These are phyloP conservation scores for Hetaerina titia DNA, from an alignment of 2,888 invertebrate genomes.

Conservation along the genomic window DNA sequence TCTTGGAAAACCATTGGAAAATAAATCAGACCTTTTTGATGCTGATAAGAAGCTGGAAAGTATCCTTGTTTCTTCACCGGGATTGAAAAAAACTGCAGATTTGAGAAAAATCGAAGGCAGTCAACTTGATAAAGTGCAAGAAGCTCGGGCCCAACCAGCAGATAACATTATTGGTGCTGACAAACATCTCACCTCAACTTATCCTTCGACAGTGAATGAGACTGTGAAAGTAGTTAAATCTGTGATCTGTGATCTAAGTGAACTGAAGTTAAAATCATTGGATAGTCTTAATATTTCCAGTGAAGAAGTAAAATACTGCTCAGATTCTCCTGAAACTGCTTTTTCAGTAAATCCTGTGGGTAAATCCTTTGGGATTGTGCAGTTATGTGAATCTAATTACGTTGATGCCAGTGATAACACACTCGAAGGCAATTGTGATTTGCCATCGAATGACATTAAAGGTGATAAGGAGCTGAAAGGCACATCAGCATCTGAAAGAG, in stretches of 20 bases:
- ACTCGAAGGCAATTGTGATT: not conserved
- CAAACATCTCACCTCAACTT: too few species aligned
- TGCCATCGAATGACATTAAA: not conserved
- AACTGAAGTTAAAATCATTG: not conserved
- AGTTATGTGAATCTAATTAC: not conserved
- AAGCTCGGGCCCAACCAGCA: too few species aligned
- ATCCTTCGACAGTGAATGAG: not conserved
- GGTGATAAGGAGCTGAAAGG: not conserved
- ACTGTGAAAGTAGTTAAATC: not conserved
- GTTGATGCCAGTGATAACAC: not conserved
- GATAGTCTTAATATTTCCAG: not conserved
- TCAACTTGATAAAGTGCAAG: too few species aligned
- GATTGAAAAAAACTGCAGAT: not conserved
- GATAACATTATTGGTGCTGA: too few species aligned
- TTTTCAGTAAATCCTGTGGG: not conserved
- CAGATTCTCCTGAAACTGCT: not conserved
- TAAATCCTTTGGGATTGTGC: not conserved
- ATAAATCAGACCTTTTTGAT: not conserved
- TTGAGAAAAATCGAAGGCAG: too few species aligned
- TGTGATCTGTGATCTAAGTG: not conserved
- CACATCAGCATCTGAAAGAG: too few species aligned
- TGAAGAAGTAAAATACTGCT: not conserved
- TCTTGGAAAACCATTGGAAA: not conserved
- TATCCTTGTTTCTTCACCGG: not conserved
- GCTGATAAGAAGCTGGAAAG: not conserved